These are phyloP conservation scores for Drosophila colorata DNA, from an alignment of 2,888 invertebrate species.

Conservation along the genomic window DNA sequence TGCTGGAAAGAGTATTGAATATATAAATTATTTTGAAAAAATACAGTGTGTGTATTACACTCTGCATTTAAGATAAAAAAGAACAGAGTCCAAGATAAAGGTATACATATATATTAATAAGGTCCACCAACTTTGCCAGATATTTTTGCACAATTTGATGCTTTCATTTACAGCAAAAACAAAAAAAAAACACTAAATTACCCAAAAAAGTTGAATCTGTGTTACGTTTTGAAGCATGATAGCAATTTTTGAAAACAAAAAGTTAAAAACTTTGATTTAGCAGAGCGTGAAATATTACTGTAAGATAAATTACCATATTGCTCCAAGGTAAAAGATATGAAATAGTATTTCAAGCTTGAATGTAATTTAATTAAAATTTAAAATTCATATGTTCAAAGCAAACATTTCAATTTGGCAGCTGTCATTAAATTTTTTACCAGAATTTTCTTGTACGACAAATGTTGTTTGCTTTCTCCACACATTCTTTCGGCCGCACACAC, in stretches of 20 bases:
- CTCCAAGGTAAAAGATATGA: conserved; percentile 8
- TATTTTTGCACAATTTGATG: not conserved
- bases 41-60: no score
- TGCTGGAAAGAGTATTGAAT: no score
- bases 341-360: conserved; percentile 28
- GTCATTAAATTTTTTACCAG: not conserved
- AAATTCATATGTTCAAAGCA: conserved; percentile 9
- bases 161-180: conserved; percentile 1
- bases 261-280: conserved; percentile 30
- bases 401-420: conserved; percentile 19
- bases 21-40: no score
- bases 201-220: conserved; percentile 15
- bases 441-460: conserved; percentile 5
- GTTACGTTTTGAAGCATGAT: conserved; percentile 32
- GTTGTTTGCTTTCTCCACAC: not conserved
- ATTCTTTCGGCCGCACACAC: no score
- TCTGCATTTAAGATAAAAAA: no score
- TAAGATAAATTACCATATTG: conserved; percentile 13
- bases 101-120: no score
- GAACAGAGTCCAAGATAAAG: no score
- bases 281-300: conserved; percentile 30
- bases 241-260: conserved; percentile 12
- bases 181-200: conserved; percentile 15
- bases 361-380: conserved; percentile 31
- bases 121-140: no score